phyloP scores from a whole-genome alignment of 2,113 vertebrate species.

The human region GRCh38 chr11:22725501-22726000 shows the following conservation, averaged over 20 bases:
- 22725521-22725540: too few relatives aligned
- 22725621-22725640: too few relatives aligned
- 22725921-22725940: constrained; percentile 9
- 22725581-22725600: too few relatives aligned
- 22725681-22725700: too few relatives aligned
- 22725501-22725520: too few relatives aligned
- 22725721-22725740: not conserved
- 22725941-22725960: not conserved
- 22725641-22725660: too few relatives aligned
- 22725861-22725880: not conserved
- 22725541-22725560: too few relatives aligned
- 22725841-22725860: not conserved
- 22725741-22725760: not conserved
- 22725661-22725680: too few relatives aligned
- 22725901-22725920: not conserved
- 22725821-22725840: not conserved
- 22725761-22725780: not conserved
- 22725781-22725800: not conserved
- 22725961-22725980: not conserved
- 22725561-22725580: too few relatives aligned
- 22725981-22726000: not conserved
- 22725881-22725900: not conserved
- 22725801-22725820: not conserved
- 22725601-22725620: too few relatives aligned
- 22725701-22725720: too few relatives aligned